phyloP scores from a whole-genome alignment of 2,113 vertebrate species.

The Alces alces region DNA sequence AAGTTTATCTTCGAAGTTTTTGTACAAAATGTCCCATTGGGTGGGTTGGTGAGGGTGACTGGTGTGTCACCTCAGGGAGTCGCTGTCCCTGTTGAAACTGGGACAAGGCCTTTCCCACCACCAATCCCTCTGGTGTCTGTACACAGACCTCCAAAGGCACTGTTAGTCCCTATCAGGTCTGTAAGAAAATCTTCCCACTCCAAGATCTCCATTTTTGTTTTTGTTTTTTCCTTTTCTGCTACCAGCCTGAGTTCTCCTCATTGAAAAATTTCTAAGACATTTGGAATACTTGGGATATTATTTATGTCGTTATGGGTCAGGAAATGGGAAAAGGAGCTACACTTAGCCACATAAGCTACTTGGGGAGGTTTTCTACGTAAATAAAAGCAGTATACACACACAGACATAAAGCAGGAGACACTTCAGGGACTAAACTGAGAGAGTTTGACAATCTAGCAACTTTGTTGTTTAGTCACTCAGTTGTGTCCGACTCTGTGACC shows the following conservation, averaged over 20 bases:
- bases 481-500: not conserved
- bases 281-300: not conserved
- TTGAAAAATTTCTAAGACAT: not conserved
- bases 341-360: not conserved
- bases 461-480: not conserved
- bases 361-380: not conserved
- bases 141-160: not conserved
- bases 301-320: not conserved
- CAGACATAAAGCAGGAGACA: not conserved
- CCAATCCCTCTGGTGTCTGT: not conserved
- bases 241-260: not conserved
- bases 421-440: not conserved
- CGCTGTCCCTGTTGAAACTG: not conserved
- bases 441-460: not conserved
- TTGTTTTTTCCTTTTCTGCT: not conserved
- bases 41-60: not conserved
- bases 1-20: slow-evolving; percentile 43
- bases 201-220: not conserved
- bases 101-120: not conserved
- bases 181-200: not conserved
- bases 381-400: not conserved
- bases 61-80: not conserved
- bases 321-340: not conserved
- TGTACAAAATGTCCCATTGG: slow-evolving; percentile 1
- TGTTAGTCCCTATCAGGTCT: not conserved